These are phyloP conservation scores for Crocidura indochinensis DNA, from an alignment of 2,797 vertebrate species.

Conservation along the genomic window DNA sequence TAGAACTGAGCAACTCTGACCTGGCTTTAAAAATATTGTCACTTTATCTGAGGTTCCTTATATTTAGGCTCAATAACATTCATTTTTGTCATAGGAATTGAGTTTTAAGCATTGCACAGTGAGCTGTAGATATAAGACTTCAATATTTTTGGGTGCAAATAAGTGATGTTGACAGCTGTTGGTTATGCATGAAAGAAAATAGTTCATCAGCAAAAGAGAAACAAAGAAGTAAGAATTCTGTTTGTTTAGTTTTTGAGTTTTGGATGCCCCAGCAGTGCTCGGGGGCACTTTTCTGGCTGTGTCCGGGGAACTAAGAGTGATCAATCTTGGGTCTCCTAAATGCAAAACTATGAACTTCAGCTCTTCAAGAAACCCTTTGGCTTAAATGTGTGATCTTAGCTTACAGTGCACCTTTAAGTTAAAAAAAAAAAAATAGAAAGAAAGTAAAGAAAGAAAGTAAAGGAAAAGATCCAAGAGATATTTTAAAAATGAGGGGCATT, in stretches of 20 bases:
- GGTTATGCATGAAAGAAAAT: slow-evolving; percentile 12
- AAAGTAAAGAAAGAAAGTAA: background rate
- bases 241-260: background rate
- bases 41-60: background rate
- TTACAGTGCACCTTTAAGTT: background rate
- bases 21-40: background rate
- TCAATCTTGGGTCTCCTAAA: too few species aligned
- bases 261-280: too few species aligned
- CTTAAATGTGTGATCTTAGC: background rate
- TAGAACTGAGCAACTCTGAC: background rate
- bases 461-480: background rate
- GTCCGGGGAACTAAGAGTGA: too few species aligned
- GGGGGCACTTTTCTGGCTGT: too few species aligned
- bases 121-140: background rate
- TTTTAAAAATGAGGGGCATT: background rate
- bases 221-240: background rate
- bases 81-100: background rate
- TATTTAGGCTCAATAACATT: background rate
- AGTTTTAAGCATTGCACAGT: background rate
- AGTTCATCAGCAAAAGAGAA: slow-evolving; percentile 21
- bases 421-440: background rate
- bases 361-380: too few species aligned
- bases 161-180: background rate
- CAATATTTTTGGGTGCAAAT: background rate
- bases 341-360: too few species aligned